Conservation (phyloP, 37 sponge, comb jelly and placozoan species). For the Amphimedon queenslandica region DNA sequence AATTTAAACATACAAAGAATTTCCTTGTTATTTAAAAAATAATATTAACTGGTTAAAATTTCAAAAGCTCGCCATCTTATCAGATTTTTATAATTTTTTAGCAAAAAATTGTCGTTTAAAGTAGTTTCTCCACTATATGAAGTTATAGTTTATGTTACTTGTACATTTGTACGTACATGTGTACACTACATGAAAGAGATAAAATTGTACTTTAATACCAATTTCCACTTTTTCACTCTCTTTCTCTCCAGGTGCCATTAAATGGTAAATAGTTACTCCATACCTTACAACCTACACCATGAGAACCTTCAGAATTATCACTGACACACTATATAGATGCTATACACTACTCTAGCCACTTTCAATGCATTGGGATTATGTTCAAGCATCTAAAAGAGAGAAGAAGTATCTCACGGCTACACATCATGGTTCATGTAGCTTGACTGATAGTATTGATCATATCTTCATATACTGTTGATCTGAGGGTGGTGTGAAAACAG, state of each 20-base stretch:
- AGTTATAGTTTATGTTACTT: too few species aligned
- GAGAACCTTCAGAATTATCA: constrained; percentile 18
- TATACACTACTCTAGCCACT: constrained; percentile 37
- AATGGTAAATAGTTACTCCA: constrained; percentile 51
- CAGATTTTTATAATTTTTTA: too few species aligned
- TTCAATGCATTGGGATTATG: constrained; percentile 72
- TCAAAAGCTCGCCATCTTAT: too few species aligned
- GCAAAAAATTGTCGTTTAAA: too few species aligned
- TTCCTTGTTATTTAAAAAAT: too few species aligned
- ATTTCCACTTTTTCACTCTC: too few species aligned
- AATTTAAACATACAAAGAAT: too few species aligned
- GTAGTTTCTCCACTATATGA: too few species aligned
- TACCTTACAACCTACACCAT: not conserved
- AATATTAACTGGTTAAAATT: too few species aligned
- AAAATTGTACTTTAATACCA: too few species aligned
- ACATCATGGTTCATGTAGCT: constrained; percentile 27
- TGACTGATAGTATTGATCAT: constrained; percentile 46
- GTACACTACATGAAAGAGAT: too few species aligned
- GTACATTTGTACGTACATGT: too few species aligned
- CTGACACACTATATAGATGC: constrained; percentile 65
- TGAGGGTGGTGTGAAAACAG: constrained; percentile 11
- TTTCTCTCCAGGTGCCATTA: constrained; percentile 36
- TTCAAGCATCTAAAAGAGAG: constrained; percentile 59
- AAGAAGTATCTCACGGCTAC: constrained; percentile 43
- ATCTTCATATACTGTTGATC: constrained; percentile 56